A percentile compares a stretch with the other conserved stretches of the same genome.
Evolutionary conservation across 1,140 invertebrate species (phyloP).

Genomic region (Trichonephila clavata): DNA sequence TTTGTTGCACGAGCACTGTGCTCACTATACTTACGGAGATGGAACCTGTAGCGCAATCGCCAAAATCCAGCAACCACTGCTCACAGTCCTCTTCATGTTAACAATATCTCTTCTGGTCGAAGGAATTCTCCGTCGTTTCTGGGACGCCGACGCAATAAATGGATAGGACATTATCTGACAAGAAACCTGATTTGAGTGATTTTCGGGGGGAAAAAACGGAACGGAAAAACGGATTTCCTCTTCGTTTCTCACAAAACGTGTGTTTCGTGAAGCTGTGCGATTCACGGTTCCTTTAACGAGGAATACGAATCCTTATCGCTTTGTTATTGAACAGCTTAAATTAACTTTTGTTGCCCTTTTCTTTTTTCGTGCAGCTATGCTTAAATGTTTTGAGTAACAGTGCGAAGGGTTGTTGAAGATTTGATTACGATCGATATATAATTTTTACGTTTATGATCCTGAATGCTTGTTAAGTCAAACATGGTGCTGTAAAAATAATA

Average conservation of each 20-base stretch:
- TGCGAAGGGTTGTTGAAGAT: neutral
- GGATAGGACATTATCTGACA: neutral
- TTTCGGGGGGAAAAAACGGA: neutral
- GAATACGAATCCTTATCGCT: neutral
- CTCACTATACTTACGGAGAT: constrained; percentile 75
- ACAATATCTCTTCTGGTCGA: neutral
- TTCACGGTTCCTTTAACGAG: neutral
- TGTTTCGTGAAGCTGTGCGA: neutral
- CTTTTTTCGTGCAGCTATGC: too few species aligned
- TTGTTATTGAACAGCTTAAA: neutral
- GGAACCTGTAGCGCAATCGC: constrained; percentile 64
- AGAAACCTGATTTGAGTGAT: neutral
- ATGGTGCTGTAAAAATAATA: neutral
- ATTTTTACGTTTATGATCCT: neutral
- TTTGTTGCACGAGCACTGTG: constrained; percentile 77
- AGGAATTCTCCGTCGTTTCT: neutral
- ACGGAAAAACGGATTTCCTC: neutral
- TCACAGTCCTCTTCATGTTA: neutral
- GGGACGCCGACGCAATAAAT: neutral
- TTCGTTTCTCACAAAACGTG: neutral
- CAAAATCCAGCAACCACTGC: neutral
- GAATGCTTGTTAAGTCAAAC: neutral
- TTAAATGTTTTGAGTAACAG: neutral
- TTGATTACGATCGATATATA: neutral
- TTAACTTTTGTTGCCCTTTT: neutral